Conservation (phyloP, 2,888 invertebrate genomes). For the Scaptomyza tumidula region DNA sequence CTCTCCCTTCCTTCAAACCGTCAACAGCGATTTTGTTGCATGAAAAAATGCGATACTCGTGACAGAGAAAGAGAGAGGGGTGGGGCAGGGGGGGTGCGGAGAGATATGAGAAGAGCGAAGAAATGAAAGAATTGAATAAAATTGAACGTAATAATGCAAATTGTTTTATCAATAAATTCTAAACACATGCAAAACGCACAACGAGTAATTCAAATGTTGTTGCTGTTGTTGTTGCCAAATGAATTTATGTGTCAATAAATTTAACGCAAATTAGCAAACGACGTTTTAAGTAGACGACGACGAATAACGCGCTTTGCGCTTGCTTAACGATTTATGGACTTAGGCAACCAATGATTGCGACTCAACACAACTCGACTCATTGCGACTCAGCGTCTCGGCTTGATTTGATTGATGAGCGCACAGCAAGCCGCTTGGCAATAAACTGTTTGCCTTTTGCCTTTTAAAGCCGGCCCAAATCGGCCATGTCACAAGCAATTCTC, state of each 20-base stretch:
- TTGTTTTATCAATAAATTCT: slow-evolving; percentile 79
- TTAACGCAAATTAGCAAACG: slow-evolving; percentile 76
- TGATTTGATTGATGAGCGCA: slow-evolving; percentile 51
- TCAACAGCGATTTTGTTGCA: slow-evolving; percentile 14
- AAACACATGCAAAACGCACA: slow-evolving; percentile 59
- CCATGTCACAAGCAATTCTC: slow-evolving; percentile 41
- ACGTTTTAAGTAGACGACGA: slow-evolving; percentile 69
- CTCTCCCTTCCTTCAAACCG: neutral
- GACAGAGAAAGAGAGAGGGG: neutral
- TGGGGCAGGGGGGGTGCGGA: neutral
- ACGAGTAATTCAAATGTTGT: slow-evolving; percentile 41
- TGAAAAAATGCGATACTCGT: slow-evolving; percentile 20
- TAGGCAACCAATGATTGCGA: slow-evolving; percentile 27
- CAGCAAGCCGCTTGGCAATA: slow-evolving; percentile 32
- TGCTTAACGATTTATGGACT: slow-evolving; percentile 62
- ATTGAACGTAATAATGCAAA: slow-evolving; percentile 77
- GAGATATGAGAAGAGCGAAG: slow-evolving; percentile 1
- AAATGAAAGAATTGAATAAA: slow-evolving; percentile 44
- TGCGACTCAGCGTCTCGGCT: slow-evolving; percentile 6
- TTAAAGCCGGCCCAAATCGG: slow-evolving; percentile 56
- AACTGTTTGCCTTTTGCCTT: slow-evolving; percentile 40
- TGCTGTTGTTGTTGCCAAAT: slow-evolving; percentile 48
- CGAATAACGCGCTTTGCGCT: slow-evolving; percentile 54
- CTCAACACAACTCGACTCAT: slow-evolving; percentile 9
- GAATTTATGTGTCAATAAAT: slow-evolving; percentile 80